phyloP scores from a whole-genome alignment of 1,140 invertebrate genomes.

The Oryzaephilus surinamensis region DNA sequence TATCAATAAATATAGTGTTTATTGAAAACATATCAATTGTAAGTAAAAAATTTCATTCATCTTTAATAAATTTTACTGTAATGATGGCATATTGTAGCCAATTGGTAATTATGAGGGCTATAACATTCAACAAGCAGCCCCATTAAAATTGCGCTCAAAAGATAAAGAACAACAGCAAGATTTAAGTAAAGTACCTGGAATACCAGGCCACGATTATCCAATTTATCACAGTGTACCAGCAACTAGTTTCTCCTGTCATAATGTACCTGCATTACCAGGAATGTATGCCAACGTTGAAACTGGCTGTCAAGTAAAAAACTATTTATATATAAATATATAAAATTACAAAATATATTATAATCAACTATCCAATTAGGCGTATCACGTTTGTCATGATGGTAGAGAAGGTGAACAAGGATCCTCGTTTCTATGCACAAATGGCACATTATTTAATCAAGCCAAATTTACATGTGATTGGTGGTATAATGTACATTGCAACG shows the following conservation, averaged over 20 bases:
- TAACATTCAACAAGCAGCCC: conserved; percentile 9
- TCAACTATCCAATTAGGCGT: conserved; percentile 50
- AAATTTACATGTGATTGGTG: conserved; percentile 87
- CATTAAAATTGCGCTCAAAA: conserved; percentile 16
- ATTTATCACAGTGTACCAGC: conserved; percentile 62
- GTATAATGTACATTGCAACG: conserved; percentile 78
- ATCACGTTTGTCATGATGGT: conserved; percentile 75
- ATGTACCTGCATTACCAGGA: conserved; percentile 64
- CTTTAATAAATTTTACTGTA: too few relatives aligned
- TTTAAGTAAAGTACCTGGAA: conserved; percentile 65
- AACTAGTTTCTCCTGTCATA: conserved; percentile 66
- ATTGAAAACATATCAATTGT: conserved; percentile 3
- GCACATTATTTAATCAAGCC: conserved; percentile 78
- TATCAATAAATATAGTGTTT: too few relatives aligned
- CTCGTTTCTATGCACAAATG: conserved; percentile 76
- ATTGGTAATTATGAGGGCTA: not conserved
- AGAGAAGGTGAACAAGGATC: conserved; percentile 70
- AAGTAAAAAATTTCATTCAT: too few relatives aligned
- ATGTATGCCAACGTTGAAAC: conserved; percentile 83
- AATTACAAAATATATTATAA: not conserved
- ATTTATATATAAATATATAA: not conserved
- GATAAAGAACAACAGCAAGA: conserved; percentile 55
- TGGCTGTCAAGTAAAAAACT: conserved; percentile 59
- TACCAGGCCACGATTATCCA: conserved; percentile 66
- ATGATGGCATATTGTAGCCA: too few relatives aligned